Conservation (phyloP, 2,797 vertebrate genomes). For the Bradypodion ventrale region DNA sequence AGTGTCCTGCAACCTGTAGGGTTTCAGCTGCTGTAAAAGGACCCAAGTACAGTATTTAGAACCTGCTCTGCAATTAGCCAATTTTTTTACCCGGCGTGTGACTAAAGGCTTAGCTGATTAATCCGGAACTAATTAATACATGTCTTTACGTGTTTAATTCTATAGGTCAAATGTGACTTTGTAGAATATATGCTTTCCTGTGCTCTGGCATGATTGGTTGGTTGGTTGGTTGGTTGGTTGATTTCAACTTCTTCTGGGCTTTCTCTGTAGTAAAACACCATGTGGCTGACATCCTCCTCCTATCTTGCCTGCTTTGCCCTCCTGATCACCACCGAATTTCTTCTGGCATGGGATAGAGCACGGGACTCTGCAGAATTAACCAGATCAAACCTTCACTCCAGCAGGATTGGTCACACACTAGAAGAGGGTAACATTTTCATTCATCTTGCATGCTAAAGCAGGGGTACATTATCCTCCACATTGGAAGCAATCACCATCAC, state of each 20-base stretch:
- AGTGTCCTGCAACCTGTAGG: too few relatives aligned
- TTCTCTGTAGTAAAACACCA: background rate
- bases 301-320: background rate
- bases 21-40: too few relatives aligned
- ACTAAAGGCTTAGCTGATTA: background rate
- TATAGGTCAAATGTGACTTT: background rate
- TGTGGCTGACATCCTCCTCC: background rate
- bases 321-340: background rate
- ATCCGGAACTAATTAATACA: background rate
- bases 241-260: background rate
- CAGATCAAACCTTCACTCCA: background rate
- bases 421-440: background rate
- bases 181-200: background rate
- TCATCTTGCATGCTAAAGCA: background rate
- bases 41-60: too few relatives aligned
- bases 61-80: too few relatives aligned
- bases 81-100: too few relatives aligned
- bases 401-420: background rate
- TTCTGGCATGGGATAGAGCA: background rate
- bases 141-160: background rate
- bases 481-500: background rate
- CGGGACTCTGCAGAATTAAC: too few relatives aligned
- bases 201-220: too few relatives aligned
- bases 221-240: too few relatives aligned
- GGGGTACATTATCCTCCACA: too few relatives aligned